Base-by-base conservation (phyloP, 2,797 vertebrate genomes). In the Bryconaethiops microstoma region DNA sequence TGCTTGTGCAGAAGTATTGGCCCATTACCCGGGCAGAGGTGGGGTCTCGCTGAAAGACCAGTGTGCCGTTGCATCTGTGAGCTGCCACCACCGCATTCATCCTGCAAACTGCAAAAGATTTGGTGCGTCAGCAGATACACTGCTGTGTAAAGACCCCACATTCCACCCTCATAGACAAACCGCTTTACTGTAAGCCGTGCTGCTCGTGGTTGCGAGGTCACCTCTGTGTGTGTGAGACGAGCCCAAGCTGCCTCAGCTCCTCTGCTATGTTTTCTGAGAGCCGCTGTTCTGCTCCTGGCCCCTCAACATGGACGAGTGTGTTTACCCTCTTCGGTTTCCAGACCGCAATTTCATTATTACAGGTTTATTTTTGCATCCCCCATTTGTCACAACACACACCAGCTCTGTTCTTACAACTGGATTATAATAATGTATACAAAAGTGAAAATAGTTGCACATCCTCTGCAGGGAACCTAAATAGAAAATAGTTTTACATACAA, bases 331-430 rank as follows among this genome's bases (percentile, higher is more conserved):
- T 16, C 16, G 12, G 29, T 64, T 39, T 70, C 45, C 19, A 70
- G 57, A 8, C 21, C 64, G 7, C 54, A 69, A 52, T 78, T 78
- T 78, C 76, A 12, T 4, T 69, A 69, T 69, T 69, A 60, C 21
- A 8, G 13, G 0, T 29, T 45, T 17, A 55, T 39, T 67, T 35
- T 65, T 35, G 17, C 19, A 21, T 68, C 65, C 40, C 65, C 42
- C 65, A 39, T 40, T n/a, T 45, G 21, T 39, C 69, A 42, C 40
- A 42, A 42, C 40, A 42, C 40, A 42, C 40, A 42, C 45, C 10
- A 4, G 5, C 45, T 9, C 10, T 48, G 45, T 12, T 48, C 4
- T 10, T 5, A 10, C 45, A 48, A 9, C 45, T 7, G 1, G 1
- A 12, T 48, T 10, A 48, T 9, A 48, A 7, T 7, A 7, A 4